Conservation (phyloP, 2,888 invertebrate genomes). For the Eupithecia subumbrata region DNA sequence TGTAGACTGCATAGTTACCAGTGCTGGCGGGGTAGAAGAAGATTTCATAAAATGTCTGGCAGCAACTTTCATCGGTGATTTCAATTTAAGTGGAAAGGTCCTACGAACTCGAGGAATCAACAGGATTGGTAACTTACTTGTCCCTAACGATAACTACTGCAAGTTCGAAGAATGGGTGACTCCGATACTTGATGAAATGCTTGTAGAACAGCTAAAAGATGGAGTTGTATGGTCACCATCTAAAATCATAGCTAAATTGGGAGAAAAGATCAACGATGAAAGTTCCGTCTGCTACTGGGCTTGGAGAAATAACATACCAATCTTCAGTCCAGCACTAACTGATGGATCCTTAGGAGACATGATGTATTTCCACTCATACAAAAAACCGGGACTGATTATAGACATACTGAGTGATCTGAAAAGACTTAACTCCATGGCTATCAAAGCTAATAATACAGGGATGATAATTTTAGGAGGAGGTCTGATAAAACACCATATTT, state of each 20-base stretch:
- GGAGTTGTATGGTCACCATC: conserved; percentile 94
- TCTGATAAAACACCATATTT: conserved; percentile 99
- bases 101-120: conserved; percentile 95
- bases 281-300: conserved; percentile 99
- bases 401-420: conserved; percentile 97
- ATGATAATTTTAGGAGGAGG: conserved; percentile 99
- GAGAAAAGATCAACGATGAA: conserved; percentile 94
- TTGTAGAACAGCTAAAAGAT: conserved; percentile 92
- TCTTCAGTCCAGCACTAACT: conserved; percentile 98
- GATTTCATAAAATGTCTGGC: conserved; percentile 99
- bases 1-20: conserved; percentile 98
- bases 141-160: conserved; percentile 99
- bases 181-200: conserved; percentile 95
- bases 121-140: conserved; percentile 94
- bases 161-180: conserved; percentile 98
- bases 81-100: conserved; percentile 90
- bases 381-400: conserved; percentile 94
- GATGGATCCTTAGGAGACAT: conserved; percentile 99
- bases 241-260: conserved; percentile 86
- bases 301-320: conserved; percentile 97
- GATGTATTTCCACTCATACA: conserved; percentile 99
- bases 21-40: conserved; percentile 99
- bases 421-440: conserved; percentile 96
- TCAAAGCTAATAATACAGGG: conserved; percentile 96
- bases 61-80: conserved; percentile 96